Conservation (phyloP, 2,797 vertebrate species). For the Anas bahamensis region DNA sequence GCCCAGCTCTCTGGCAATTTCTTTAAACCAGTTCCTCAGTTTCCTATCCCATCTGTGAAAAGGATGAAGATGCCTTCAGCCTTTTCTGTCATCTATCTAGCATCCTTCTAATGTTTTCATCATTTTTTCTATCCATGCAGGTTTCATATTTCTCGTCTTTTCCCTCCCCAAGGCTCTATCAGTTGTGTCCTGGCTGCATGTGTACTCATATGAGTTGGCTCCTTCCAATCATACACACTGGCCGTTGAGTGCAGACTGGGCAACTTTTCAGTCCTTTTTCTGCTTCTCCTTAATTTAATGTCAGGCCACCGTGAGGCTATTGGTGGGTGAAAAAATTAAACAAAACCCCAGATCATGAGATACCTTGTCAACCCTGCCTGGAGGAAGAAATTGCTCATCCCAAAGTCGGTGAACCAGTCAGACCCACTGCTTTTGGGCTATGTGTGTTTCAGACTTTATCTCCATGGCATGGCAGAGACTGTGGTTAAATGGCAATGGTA, state of each 20-base stretch:
- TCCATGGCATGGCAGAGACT: background rate
- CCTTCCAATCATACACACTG: background rate
- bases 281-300: background rate
- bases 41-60: background rate
- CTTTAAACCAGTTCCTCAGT: background rate
- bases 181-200: background rate
- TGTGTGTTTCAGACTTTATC: background rate
- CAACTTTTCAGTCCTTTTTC: background rate
- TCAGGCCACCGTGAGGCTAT: background rate
- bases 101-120: too few species aligned
- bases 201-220: background rate
- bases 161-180: background rate
- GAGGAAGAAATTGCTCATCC: background rate
- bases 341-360: background rate
- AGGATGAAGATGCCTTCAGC: background rate
- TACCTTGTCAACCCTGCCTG: background rate
- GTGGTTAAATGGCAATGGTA: background rate
- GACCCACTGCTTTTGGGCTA: background rate
- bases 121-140: background rate
- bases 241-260: background rate
- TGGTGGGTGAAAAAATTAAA: background rate
- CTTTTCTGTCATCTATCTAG: too few species aligned
- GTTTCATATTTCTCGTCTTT: background rate
- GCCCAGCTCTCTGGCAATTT: background rate
- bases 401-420: background rate